Percentiles rank a stretch among this genome's conserved stretches.
phyloP scores from a whole-genome alignment of 2,888 invertebrate genomes.

The Apodemia zela region DNA sequence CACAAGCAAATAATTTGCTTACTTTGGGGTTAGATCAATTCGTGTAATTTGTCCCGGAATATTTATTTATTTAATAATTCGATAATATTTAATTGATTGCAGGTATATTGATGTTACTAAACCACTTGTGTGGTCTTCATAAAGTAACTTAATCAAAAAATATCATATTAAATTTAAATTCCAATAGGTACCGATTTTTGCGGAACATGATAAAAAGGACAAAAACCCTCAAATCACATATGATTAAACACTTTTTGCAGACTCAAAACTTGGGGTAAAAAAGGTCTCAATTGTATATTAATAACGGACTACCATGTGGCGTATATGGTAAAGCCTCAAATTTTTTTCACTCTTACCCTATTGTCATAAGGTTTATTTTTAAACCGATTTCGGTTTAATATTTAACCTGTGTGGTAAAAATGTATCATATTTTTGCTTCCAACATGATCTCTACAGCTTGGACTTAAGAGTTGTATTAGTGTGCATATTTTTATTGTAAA shows the following conservation, averaged over 20 bases:
- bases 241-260: slow-evolving; percentile 23
- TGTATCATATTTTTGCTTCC: slow-evolving; percentile 24
- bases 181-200: slow-evolving; percentile 2
- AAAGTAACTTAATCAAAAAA: not conserved
- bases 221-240: slow-evolving; percentile 8
- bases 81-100: too few relatives aligned
- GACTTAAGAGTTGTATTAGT: slow-evolving; percentile 21
- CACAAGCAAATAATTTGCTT: too few relatives aligned
- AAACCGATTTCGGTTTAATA: slow-evolving; percentile 6
- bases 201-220: slow-evolving; percentile 2
- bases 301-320: slow-evolving; percentile 38
- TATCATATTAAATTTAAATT: not conserved
- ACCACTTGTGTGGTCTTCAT: not conserved
- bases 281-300: slow-evolving; percentile 39
- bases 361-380: slow-evolving; percentile 22
- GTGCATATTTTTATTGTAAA: slow-evolving; percentile 16
- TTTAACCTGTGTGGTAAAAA: slow-evolving; percentile 10
- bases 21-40: too few relatives aligned
- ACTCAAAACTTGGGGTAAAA: slow-evolving; percentile 28
- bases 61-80: too few relatives aligned
- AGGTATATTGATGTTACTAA: not conserved
- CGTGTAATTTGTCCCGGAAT: too few relatives aligned
- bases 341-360: slow-evolving; percentile 16
- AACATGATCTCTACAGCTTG: slow-evolving; percentile 26
- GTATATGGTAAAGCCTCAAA: slow-evolving; percentile 25